phyloP scores from a whole-genome alignment of 2,888 invertebrate genomes.

The Dasysyrphus tricinctus region DNA sequence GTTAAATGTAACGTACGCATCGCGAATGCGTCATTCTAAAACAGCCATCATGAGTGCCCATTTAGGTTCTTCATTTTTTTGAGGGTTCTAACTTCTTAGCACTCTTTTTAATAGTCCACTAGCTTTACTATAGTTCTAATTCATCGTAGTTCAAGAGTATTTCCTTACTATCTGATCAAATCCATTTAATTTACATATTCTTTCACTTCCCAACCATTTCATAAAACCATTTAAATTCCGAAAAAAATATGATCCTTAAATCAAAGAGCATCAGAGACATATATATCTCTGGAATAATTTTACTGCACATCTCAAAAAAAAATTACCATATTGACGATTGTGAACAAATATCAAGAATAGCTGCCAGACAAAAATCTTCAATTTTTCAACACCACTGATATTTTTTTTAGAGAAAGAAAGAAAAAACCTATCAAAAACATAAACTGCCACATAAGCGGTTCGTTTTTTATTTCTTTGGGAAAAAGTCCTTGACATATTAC shows the following conservation, averaged over 20 bases:
- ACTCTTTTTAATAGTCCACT: too few species aligned
- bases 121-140: too few species aligned
- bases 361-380: background rate
- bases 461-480: background rate
- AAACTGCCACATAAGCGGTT: conserved; percentile 51
- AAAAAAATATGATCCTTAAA: background rate
- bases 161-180: background rate
- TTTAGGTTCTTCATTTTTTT: too few species aligned
- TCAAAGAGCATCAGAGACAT: background rate
- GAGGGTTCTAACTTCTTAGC: too few species aligned
- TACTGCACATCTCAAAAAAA: background rate
- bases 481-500: conserved; percentile 21
- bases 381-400: background rate
- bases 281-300: background rate
- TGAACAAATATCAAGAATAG: background rate
- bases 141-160: too few species aligned
- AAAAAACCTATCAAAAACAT: conserved; percentile 54
- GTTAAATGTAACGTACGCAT: too few species aligned
- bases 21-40: too few species aligned
- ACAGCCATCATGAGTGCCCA: too few species aligned
- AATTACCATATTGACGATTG: conserved; percentile 6
- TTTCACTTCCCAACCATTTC: too few species aligned
- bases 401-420: background rate
- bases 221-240: background rate
- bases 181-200: too few species aligned